phyloP scores from a whole-genome alignment of 2,888 invertebrate species.

The Drosophila cracens region DNA sequence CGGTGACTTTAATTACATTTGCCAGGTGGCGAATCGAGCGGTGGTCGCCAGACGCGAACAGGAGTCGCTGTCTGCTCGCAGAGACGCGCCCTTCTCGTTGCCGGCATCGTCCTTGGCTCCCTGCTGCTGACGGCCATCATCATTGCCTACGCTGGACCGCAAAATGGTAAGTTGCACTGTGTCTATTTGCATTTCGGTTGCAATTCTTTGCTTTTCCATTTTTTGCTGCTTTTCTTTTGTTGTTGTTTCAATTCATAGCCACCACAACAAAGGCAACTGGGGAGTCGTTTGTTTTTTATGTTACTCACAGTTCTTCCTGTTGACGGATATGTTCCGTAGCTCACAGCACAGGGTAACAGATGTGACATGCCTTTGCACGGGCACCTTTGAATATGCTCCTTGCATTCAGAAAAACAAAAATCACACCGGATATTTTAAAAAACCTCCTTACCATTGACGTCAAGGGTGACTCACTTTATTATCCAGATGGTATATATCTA shows the following conservation, averaged over 20 bases:
- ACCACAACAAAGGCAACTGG: constrained; percentile 34
- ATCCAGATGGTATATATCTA: background rate
- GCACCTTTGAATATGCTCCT: background rate
- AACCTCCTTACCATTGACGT: rapidly evolving
- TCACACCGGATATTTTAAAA: background rate
- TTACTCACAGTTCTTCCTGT: constrained; percentile 12
- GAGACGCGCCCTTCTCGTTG: constrained; percentile 92
- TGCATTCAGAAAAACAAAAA: background rate
- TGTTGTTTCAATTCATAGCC: constrained; percentile 52
- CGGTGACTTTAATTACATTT: constrained; percentile 78
- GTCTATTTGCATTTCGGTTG: constrained; percentile 59
- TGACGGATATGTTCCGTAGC: constrained; percentile 32
- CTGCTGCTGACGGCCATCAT: constrained; percentile 93
- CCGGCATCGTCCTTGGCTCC: constrained; percentile 91
- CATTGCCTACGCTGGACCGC: constrained; percentile 95
- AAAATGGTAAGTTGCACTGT: constrained; percentile 88
- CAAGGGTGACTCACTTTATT: background rate
- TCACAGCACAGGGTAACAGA: constrained; percentile 21
- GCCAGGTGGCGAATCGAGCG: constrained; percentile 84
- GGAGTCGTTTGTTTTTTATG: constrained; percentile 2
- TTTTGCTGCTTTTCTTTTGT: constrained; percentile 27
- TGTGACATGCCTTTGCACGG: constrained; percentile 3
- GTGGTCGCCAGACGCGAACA: constrained; percentile 84
- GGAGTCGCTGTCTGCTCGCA: constrained; percentile 95
- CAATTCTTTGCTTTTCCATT: constrained; percentile 35